Evolutionary conservation across 2,888 invertebrate genomes (phyloP), one percentile per base, ranked within the genome.

Genomic region (Gandaritis pyraliata): DNA sequence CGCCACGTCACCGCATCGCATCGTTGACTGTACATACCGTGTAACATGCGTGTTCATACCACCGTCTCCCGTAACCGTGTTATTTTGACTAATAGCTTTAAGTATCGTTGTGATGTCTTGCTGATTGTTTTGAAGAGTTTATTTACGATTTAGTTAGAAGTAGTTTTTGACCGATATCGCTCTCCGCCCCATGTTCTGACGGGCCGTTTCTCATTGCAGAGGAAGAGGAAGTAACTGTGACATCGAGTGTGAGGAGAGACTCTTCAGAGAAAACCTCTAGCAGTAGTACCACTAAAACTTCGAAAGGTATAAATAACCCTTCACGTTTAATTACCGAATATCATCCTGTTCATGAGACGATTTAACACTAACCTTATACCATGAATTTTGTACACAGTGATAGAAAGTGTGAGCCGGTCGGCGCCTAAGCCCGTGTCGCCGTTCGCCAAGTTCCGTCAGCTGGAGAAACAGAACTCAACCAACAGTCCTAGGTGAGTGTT

Each of bases 381-480:
- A 41, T 39, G 16, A 11, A 12, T 33, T 33, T 16, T 52, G n/a
- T 64, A n/a, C 46, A 11, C 90, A 93, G 94, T 95, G 83, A 93
- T 92, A 76, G 93, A 93, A 81, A 93, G 93, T 81, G 77, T 84
- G 82, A 82, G 83, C 63, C 85, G 86, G 75, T 80, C 88, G 86
- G 92, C 86, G 67, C 92, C 86, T 85, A 96, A 95, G 86, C 95
- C 96, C 73, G 94, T 96, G 82, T 97, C 97, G 77, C 96, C 97
- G 69, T 97, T 97, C 91, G 96, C 97, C 82, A 97, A 97, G 93
- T 97, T 97, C 93, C 96, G 96, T 86, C 97, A 97, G 93, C 94
- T 97, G 88, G 97, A 97, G 88, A 96, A 96, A 85, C 96, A 97
- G 91, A 96, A 95, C 87, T 96, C 96, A 77, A 94, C 94, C 80